Evolutionary conservation across 2,888 invertebrate species (phyloP).

Genomic region (Habrosyne pyritoides): DNA sequence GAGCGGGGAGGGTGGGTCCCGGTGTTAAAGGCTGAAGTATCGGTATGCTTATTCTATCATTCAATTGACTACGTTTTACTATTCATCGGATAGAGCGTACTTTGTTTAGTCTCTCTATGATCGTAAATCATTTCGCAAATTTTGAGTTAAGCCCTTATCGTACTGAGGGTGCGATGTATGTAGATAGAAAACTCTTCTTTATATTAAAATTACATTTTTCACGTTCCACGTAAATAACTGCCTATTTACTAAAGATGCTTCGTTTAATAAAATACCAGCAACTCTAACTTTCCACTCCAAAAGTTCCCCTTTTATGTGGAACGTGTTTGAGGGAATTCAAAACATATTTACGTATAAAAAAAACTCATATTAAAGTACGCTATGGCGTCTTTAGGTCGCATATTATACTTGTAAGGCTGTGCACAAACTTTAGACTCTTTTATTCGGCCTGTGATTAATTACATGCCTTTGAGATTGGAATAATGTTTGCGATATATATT

Average conservation of each 20-base stretch:
- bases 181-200: background rate
- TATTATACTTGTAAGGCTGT: conserved; percentile 12
- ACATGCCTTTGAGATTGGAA: background rate
- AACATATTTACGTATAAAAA: conserved; percentile 42
- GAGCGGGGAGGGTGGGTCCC: too few species aligned
- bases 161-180: too few species aligned
- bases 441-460: background rate
- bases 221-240: background rate
- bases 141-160: too few species aligned
- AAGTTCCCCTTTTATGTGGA: conserved; percentile 34
- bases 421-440: background rate
- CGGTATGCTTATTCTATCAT: too few species aligned
- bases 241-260: background rate
- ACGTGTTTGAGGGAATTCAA: conserved; percentile 35
- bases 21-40: too few species aligned
- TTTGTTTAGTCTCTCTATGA: too few species aligned
- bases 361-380: conserved; percentile 37
- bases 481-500: too few species aligned
- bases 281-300: conserved; percentile 25
- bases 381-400: conserved; percentile 27
- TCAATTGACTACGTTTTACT: too few species aligned
- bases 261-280: conserved; percentile 3
- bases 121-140: too few species aligned
- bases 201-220: background rate
- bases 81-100: too few species aligned